These are phyloP conservation scores for Argyrosomus japonicus DNA, from an alignment of 2,113 vertebrate species.

Conservation along the genomic window DNA sequence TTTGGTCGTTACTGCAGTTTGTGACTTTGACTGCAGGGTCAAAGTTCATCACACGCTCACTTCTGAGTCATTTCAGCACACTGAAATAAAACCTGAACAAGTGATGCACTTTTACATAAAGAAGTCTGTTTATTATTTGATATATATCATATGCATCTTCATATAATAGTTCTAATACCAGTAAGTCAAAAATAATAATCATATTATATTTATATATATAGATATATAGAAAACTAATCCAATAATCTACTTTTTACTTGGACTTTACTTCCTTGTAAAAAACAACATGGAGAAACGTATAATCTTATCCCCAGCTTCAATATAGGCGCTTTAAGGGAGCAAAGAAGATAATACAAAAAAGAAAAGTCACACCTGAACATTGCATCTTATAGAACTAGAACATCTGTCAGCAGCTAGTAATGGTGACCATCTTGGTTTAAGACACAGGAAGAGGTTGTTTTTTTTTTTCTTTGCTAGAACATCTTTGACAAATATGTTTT, in stretches of 20 bases:
- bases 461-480: constrained; percentile 66
- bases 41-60: constrained; percentile 26
- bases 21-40: constrained; percentile 1
- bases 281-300: constrained; percentile 80
- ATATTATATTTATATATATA: constrained; percentile 77
- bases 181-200: constrained; percentile 87
- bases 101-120: constrained; percentile 79
- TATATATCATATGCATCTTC: constrained; percentile 82
- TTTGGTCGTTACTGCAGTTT: background rate
- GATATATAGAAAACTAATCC: constrained; percentile 88
- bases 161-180: constrained; percentile 85
- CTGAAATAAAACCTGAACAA: constrained; percentile 52
- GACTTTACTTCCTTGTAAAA: constrained; percentile 82
- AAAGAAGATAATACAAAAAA: constrained; percentile 79
- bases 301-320: constrained; percentile 77
- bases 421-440: constrained; percentile 78
- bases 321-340: constrained; percentile 80
- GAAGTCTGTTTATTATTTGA: constrained; percentile 84
- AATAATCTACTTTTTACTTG: constrained; percentile 84
- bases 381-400: constrained; percentile 82
- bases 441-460: constrained; percentile 79
- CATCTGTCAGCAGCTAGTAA: constrained; percentile 80
- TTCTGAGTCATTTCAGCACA: background rate
- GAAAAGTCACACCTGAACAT: constrained; percentile 80
- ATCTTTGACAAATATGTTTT: constrained; percentile 66